Percentiles rank a stretch among this genome's conserved stretches.
Conservation (phyloP, 2,797 vertebrate species). For the Artibeus lituratus region DNA sequence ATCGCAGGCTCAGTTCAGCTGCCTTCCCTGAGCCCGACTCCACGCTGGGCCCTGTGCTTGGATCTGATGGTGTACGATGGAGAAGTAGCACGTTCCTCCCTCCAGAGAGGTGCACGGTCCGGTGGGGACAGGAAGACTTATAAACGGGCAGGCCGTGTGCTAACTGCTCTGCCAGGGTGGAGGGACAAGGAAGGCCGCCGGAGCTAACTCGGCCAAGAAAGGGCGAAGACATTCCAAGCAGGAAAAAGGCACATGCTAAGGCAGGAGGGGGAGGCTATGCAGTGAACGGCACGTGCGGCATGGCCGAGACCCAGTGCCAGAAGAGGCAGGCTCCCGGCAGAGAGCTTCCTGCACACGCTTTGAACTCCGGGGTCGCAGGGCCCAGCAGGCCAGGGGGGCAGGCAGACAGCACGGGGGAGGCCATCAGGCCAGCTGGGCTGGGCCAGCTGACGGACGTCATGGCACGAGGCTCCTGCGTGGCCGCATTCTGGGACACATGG, state of each 20-base stretch:
- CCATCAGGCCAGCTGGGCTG: background rate
- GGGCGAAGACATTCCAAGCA: background rate
- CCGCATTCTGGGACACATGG: background rate
- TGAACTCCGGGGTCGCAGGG: rapidly evolving
- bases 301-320: too few species aligned
- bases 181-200: background rate
- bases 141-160: rapidly evolving
- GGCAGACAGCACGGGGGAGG: background rate
- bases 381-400: background rate
- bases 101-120: background rate
- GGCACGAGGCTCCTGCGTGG: background rate
- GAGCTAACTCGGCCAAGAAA: background rate
- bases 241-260: background rate
- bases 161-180: background rate
- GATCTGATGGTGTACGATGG: background rate
- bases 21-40: rapidly evolving
- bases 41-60: background rate
- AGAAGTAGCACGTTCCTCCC: background rate
- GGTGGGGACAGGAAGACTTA: background rate
- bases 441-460: rapidly evolving
- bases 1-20: background rate
- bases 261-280: background rate
- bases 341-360: rapidly evolving
- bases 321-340: background rate
- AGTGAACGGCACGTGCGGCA: too few species aligned